Conservation (phyloP, 2,113 vertebrate genomes). For the Columba livia region DNA sequence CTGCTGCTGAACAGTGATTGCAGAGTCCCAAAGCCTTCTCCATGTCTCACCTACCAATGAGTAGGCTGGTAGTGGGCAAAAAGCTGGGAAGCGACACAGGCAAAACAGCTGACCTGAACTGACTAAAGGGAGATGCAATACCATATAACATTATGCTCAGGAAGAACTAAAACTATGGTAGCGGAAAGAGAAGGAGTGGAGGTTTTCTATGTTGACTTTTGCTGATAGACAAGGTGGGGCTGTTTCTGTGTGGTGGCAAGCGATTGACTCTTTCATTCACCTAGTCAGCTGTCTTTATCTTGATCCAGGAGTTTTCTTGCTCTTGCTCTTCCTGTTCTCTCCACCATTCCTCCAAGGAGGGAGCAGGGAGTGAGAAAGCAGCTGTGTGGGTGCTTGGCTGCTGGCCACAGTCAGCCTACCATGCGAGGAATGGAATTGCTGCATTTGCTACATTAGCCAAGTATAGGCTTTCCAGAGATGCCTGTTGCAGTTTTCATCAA, state of each 20-base stretch:
- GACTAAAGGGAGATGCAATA: not conserved
- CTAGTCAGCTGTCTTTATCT: not conserved
- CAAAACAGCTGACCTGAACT: not conserved
- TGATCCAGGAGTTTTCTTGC: not conserved
- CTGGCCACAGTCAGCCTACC: not conserved
- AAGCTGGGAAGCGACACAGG: not conserved
- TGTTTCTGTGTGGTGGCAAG: not conserved
- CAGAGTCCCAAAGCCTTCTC: not conserved
- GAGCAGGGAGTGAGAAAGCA: not conserved
- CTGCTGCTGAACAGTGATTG: not conserved
- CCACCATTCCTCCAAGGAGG: accelerated
- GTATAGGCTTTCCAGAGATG: not conserved
- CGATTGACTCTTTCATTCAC: not conserved
- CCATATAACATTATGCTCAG: not conserved
- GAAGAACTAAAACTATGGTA: no score
- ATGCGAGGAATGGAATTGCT: not conserved
- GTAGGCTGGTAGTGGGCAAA: not conserved
- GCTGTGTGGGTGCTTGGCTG: not conserved
- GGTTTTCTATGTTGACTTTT: accelerated
- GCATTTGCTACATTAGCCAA: not conserved
- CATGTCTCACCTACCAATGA: not conserved
- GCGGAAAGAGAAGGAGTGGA: accelerated
- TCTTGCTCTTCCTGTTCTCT: not conserved
- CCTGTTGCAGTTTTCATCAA: not conserved
- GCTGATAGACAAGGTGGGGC: not conserved